Base-by-base conservation (phyloP, 2,888 invertebrate genomes). In the Ceramica pisi region DNA sequence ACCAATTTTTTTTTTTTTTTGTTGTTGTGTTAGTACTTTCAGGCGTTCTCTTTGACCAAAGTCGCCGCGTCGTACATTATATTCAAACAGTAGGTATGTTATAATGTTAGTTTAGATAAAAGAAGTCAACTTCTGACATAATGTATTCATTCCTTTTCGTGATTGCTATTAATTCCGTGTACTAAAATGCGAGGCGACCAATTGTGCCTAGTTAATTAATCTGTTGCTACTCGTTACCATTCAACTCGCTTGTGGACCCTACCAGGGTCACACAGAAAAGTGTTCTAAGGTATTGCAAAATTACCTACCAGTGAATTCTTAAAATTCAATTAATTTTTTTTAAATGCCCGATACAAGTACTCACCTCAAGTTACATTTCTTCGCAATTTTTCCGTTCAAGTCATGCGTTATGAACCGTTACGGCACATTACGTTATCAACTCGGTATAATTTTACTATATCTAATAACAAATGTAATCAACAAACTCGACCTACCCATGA, bases 361-460 rank as follows among this genome's bases (percentile, higher is more conserved):
- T 46, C 2, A 46, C 12, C 14, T 48, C 19, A 55, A 75, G 59
- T 35, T 48, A 59, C 41, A 59, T 59, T 80, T 73, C 41, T 23
- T 66, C 21, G 48, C 46, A 66, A 53, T 66, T 67, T 59, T 67
- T 67, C 46, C 55, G 76, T 75, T 63, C 38, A 77, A 62, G 75
- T 75, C 79, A 84, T 80, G 80, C 80, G 68, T 78, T 73, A 65
- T 74, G 78, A 72, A 71, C 79, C 78, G 71, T 51, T 74, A 88
- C 78, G 87, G 74, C 72, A 65, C 63, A 69, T 87, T 87, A 87
- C 78, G 82, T 84, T 86, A 85, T 86, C 85, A 69, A 76, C 26
- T 26, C 62, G 61, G 67, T 67, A 63, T 68, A 78, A 71, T 82
- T 79, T 84, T 70, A 72, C 72, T 80, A 83, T 83, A n/a, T n/a